These are phyloP conservation scores for Dinoponera quadriceps DNA, from an alignment of 1,140 invertebrate genomes.

Conservation along the genomic window DNA sequence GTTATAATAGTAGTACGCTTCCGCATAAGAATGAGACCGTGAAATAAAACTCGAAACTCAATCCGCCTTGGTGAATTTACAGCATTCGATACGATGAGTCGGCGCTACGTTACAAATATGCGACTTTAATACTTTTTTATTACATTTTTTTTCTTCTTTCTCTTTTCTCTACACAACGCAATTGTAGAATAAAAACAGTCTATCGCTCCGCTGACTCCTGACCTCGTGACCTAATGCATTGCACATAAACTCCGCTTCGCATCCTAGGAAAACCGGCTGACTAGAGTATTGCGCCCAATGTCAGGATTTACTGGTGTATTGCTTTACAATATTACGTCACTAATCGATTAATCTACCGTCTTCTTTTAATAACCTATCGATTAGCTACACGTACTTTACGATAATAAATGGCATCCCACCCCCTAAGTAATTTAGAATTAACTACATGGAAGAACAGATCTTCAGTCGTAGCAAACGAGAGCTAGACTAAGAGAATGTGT, in stretches of 20 bases:
- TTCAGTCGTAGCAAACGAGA: slow-evolving; percentile 79
- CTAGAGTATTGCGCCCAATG: slow-evolving; percentile 74
- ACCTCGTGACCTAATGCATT: slow-evolving; percentile 39
- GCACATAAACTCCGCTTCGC: slow-evolving; percentile 33
- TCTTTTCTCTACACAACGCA: slow-evolving; percentile 30
- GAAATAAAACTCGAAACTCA: slow-evolving; percentile 4
- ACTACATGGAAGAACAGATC: slow-evolving; percentile 82
- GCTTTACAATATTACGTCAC: slow-evolving; percentile 70
- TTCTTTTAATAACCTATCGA: slow-evolving; percentile 68
- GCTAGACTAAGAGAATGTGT: slow-evolving; percentile 72
- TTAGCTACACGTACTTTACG: slow-evolving; percentile 68
- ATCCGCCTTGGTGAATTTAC: slow-evolving; percentile 3
- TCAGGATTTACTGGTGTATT: slow-evolving; percentile 77
- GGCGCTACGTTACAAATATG: slow-evolving; percentile 19
- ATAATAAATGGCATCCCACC: slow-evolving; percentile 73
- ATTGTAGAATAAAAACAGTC: slow-evolving; percentile 49
- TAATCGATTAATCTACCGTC: slow-evolving; percentile 73
- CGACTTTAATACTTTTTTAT: slow-evolving; percentile 39
- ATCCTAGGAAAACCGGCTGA: slow-evolving; percentile 57
- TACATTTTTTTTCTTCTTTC: neutral
- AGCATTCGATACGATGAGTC: neutral
- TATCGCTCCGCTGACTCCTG: slow-evolving; percentile 16
- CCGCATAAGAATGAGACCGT: slow-evolving; percentile 5
- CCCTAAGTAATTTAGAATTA: slow-evolving; percentile 81
- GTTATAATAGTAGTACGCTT: slow-evolving; percentile 21